Percentiles rank a stretch among this genome's conserved stretches.
phyloP scores from a whole-genome alignment of 2,797 vertebrate genomes.

The Malurus splendens region DNA sequence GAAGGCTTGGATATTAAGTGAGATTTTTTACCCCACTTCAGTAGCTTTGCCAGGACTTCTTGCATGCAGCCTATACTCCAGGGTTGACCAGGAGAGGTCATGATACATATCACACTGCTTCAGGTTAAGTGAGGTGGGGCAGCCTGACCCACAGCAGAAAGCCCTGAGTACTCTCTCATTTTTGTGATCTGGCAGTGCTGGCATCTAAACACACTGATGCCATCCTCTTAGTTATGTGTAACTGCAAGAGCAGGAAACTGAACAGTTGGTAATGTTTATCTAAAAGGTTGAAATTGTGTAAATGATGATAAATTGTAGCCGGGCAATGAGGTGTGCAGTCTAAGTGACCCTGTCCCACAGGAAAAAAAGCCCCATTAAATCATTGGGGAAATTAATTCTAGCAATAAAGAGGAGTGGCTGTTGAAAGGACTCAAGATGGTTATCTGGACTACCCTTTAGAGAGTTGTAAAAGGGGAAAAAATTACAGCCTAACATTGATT shows the following conservation, averaged over 20 bases:
- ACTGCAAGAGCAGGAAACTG: not conserved
- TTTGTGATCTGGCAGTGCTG: not conserved
- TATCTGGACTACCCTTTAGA: not conserved
- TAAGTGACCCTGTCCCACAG: not conserved
- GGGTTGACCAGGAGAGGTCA: not conserved
- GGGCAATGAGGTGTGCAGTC: not conserved
- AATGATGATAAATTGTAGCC: not conserved
- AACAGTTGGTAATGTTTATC: conserved; percentile 23
- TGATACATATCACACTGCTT: accelerated
- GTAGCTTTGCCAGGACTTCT: not conserved
- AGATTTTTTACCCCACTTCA: not conserved
- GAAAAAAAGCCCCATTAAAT: not conserved
- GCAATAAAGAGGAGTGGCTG: not conserved
- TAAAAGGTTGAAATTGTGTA: not conserved
- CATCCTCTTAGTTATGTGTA: not conserved
- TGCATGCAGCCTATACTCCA: not conserved
- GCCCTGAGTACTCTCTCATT: not conserved
- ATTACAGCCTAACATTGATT: not conserved
- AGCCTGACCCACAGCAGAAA: not conserved
- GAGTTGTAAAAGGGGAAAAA: not conserved
- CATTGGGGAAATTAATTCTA: not conserved
- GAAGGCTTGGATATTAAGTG: not conserved
- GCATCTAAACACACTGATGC: not conserved
- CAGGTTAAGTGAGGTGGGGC: not conserved
- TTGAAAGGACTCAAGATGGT: not conserved